A percentile compares a stretch with the other conserved stretches of the same genome.
Evolutionary conservation across 2,888 invertebrate species (phyloP).

Genomic region (Alloscopus bannaensis): DNA sequence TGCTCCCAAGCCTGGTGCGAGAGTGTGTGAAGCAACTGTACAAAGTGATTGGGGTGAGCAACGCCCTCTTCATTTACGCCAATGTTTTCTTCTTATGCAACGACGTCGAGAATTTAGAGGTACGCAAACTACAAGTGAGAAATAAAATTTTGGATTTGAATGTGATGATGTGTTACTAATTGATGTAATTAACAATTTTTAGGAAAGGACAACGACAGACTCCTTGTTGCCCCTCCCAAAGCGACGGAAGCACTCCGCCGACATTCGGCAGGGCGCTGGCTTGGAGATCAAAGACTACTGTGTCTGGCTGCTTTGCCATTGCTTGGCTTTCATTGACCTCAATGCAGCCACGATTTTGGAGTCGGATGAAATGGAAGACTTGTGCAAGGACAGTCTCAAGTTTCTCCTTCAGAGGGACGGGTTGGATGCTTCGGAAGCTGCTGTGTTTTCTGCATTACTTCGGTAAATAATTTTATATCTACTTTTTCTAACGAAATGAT

Average conservation of each 20-base stretch:
- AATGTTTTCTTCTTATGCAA: conserved; percentile 26
- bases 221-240: neutral
- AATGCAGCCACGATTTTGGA: conserved; percentile 25
- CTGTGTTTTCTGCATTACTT: conserved; percentile 43
- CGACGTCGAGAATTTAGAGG: conserved; percentile 37
- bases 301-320: conserved; percentile 36
- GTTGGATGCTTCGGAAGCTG: conserved; percentile 15
- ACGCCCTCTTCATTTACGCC: conserved; percentile 38
- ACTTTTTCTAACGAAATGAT: no score
- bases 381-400: neutral
- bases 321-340: conserved; percentile 34
- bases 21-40: conserved; percentile 20
- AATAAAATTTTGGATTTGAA: neutral
- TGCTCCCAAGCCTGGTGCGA: conserved; percentile 17
- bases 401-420: conserved; percentile 20
- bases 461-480: conserved; percentile 35
- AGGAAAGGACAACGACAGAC: conserved; percentile 1
- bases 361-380: conserved; percentile 34
- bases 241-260: neutral
- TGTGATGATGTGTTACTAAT: neutral
- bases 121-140: no score
- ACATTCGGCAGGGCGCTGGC: conserved; percentile 2
- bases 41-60: conserved; percentile 25
- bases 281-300: conserved; percentile 40
- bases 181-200: neutral